Evolutionary conservation across 2,113 vertebrate species (phyloP), one percentile per base, ranked within the genome.

Genomic region (Pelodiscus sinensis): DNA sequence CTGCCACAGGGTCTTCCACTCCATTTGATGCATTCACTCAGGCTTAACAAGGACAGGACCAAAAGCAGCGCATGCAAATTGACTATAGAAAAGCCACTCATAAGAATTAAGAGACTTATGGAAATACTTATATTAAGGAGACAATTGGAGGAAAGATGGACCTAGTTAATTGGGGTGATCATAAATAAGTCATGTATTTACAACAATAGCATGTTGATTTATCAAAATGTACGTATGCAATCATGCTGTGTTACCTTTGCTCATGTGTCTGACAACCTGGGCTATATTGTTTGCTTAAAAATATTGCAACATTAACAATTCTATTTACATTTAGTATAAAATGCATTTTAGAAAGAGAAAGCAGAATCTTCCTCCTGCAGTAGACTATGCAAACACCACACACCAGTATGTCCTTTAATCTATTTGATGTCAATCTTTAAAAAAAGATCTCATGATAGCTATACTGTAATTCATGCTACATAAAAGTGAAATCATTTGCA

Each of bases 321-420:
- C 71, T 75, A 38, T 25, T 50, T 50, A 75, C 21, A 75, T 50
- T 50, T 75, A 75, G 25, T 50, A 75, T 75, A 38, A 75, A 79
- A 3, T 27, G 3, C 10, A 44, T 52, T 58, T 95, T 8, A 6
- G 31, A 62, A 73, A 86, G 13, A 62, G 6, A 50, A 22, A 7
- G 0, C 0, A 4, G 9, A 0, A 0, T 27, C 13, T 79, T 6
- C 1, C 82, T 86, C 85, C 58, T 75, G 19, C 6, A 10, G 6
- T 9, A 12, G 86, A 29, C 9, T 88, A 81, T 8, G 21, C 79
- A 90, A 92, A 85, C 55, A 7, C 90, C 50, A 57, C 87, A 79
- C 51, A 31, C 14, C 13, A 2, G 5, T 8, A 1, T 3, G 10
- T 55, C 1, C 29, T 92, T 15, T 22, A 2, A 7, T 56, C 60